A percentile compares a stretch with the other conserved stretches of the same genome.
phyloP scores from a whole-genome alignment of 2,888 invertebrate genomes.

The Doris montereyensis region DNA sequence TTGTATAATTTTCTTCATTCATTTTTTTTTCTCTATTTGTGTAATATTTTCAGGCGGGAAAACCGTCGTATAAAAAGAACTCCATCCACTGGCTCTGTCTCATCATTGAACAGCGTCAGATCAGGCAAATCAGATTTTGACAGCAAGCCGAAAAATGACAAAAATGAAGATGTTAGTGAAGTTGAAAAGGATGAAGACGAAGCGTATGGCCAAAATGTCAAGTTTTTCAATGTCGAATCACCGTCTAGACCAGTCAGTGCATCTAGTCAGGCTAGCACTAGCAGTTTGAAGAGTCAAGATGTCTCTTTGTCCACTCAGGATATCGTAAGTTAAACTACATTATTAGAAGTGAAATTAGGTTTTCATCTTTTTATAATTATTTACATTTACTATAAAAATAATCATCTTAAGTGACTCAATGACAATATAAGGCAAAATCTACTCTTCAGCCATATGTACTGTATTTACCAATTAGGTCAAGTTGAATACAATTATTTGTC shows the following conservation, averaged over 20 bases:
- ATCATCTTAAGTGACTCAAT: no score
- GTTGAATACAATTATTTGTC: no score
- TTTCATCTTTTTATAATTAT: not conserved
- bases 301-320: slow-evolving; percentile 39
- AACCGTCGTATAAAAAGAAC: slow-evolving; percentile 20
- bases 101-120: not conserved
- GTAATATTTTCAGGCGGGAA: not conserved
- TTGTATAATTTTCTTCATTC: no score
- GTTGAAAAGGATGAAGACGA: not conserved
- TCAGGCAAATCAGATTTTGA: not conserved
- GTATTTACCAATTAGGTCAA: no score
- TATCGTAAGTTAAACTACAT: slow-evolving; percentile 42
- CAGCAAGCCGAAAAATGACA: not conserved
- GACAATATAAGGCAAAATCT: no score
- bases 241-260: not conserved
- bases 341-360: not conserved
- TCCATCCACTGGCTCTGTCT: slow-evolving; percentile 32
- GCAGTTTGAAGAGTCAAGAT: not conserved
- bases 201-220: slow-evolving; percentile 28
- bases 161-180: not conserved
- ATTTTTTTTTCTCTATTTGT: not conserved
- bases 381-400: no score
- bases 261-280: not conserved
- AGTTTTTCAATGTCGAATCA: slow-evolving; percentile 20
- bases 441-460: no score